Conservation (phyloP, 2,797 vertebrate genomes). For the Spheniscus humboldti region DNA sequence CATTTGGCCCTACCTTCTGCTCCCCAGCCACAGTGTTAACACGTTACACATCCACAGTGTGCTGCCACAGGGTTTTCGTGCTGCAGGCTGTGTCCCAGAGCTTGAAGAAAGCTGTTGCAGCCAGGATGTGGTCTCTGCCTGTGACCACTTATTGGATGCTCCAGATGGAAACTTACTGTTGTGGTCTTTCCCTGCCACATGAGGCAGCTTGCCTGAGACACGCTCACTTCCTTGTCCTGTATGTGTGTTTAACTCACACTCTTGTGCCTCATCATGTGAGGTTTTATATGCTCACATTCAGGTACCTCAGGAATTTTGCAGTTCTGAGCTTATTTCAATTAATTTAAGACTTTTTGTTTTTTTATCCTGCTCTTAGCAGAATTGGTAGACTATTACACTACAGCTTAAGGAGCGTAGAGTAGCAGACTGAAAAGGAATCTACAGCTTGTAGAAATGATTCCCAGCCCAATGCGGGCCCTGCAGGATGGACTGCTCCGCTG, state of each 20-base stretch:
- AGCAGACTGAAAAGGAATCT: background rate
- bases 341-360: background rate
- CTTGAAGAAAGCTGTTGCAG: background rate
- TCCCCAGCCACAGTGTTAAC: background rate
- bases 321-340: background rate
- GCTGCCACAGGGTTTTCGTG: background rate
- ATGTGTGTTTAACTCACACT: background rate
- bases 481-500: background rate
- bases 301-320: background rate
- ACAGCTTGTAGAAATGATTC: background rate
- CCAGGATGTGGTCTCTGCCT: background rate
- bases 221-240: background rate
- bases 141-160: background rate
- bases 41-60: background rate
- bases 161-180: background rate
- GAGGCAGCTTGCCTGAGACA: background rate
- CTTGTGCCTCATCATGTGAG: background rate
- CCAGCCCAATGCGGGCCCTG: fast-evolving
- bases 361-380: background rate
- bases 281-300: background rate
- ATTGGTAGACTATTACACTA: background rate
- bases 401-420: background rate
- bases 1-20: background rate
- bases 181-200: background rate
- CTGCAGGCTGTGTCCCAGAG: background rate